A percentile compares a stretch with the other conserved stretches of the same genome.
phyloP scores from a whole-genome alignment of 2,113 vertebrate species.

The Alethe diademata region DNA sequence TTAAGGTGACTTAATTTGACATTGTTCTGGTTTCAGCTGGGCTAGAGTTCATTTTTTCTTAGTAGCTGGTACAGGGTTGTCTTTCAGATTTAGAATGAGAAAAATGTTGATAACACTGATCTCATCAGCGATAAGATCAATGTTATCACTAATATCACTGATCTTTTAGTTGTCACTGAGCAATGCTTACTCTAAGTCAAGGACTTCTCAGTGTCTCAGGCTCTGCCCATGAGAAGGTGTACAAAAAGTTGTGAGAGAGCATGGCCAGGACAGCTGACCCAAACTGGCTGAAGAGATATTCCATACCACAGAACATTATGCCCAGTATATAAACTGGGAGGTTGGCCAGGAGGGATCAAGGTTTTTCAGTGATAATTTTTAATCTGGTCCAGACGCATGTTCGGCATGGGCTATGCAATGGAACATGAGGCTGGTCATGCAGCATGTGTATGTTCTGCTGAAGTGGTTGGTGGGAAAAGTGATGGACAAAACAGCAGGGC shows the following conservation, averaged over 20 bases:
- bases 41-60: neutral
- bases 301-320: neutral
- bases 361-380: neutral
- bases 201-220: neutral
- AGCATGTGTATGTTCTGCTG: neutral
- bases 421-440: rapidly evolving
- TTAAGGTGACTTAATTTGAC: neutral
- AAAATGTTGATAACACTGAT: neutral
- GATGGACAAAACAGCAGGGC: neutral
- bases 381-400: neutral
- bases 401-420: neutral
- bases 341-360: neutral
- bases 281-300: neutral
- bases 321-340: neutral
- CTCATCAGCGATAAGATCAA: neutral
- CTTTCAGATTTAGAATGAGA: neutral
- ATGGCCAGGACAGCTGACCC: neutral
- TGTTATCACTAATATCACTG: neutral
- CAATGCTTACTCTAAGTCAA: neutral
- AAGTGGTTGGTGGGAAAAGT: neutral
- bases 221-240: neutral
- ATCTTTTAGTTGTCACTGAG: neutral
- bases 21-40: neutral
- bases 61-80: neutral
- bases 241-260: neutral